phyloP scores from a whole-genome alignment of 2,888 invertebrate genomes.

The Selenia dentaria region DNA sequence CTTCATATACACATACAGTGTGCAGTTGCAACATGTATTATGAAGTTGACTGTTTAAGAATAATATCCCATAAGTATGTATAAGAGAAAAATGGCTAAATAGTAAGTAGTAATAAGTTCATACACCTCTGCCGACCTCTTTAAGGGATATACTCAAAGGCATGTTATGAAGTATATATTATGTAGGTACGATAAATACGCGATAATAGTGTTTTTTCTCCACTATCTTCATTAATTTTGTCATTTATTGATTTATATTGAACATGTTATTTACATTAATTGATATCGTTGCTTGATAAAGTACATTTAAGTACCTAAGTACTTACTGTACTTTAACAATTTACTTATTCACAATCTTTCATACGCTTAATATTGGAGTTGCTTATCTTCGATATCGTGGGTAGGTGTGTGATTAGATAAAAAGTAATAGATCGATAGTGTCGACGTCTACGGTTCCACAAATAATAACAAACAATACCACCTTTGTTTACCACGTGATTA shows the following conservation, averaged over 20 bases:
- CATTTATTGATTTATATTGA: slow-evolving; percentile 7
- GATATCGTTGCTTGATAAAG: slow-evolving; percentile 1
- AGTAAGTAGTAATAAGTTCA: too few relatives aligned
- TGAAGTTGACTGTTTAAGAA: too few relatives aligned
- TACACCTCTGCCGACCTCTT: too few relatives aligned
- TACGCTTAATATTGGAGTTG: slow-evolving; percentile 7
- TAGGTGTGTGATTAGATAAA: slow-evolving; percentile 37
- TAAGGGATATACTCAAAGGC: too few relatives aligned
- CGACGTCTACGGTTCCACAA: slow-evolving; percentile 16
- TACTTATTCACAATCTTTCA: too few relatives aligned
- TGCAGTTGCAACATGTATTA: too few relatives aligned
- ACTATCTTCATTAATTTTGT: background rate
- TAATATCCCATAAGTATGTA: too few relatives aligned
- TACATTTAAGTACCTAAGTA: background rate
- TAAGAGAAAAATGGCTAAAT: too few relatives aligned
- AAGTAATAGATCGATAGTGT: slow-evolving; percentile 22
- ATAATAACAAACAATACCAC: slow-evolving; percentile 37
- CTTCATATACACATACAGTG: too few relatives aligned
- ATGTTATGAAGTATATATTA: too few relatives aligned
- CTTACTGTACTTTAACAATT: background rate
- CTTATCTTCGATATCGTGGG: slow-evolving; percentile 24
- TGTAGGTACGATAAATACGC: too few relatives aligned
- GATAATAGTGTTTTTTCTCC: too few relatives aligned
- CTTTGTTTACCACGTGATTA: slow-evolving; percentile 16
- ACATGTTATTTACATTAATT: slow-evolving; percentile 5